Percentiles rank a stretch among this genome's conserved stretches.
Evolutionary conservation across 1,140 invertebrate species (phyloP).

Genomic region (Tenebrio molitor): DNA sequence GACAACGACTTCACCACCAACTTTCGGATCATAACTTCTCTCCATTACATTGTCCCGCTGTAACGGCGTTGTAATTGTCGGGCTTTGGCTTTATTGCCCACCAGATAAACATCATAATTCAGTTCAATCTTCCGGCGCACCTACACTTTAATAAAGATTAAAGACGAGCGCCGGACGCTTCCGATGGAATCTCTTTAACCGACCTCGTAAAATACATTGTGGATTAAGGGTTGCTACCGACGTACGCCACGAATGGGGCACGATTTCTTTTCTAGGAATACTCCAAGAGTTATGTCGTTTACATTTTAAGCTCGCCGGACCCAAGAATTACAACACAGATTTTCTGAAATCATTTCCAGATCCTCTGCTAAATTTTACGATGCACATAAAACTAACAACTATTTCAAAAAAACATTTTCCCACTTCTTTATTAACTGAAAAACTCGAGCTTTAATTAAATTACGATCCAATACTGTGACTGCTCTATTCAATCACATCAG

Average conservation of each 20-base stretch:
- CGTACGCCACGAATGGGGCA: background rate
- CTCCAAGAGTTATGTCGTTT: slow-evolving; percentile 11
- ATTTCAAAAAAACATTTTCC: no score
- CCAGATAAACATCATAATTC: slow-evolving; percentile 36
- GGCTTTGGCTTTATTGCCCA: slow-evolving; percentile 10
- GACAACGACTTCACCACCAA: background rate
- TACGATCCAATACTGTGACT: no score
- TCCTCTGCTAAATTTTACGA: no score
- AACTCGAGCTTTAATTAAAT: no score
- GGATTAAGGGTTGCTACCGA: slow-evolving; percentile 7
- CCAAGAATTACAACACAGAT: no score
- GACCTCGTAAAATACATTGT: slow-evolving; percentile 34
- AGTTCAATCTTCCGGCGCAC: slow-evolving; percentile 35
- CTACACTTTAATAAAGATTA: slow-evolving; percentile 41
- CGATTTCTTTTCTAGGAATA: slow-evolving; percentile 19
- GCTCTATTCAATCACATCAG: no score
- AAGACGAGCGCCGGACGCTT: background rate
- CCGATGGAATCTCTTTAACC: slow-evolving; percentile 23
- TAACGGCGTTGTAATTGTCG: slow-evolving; percentile 27
- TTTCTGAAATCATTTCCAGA: no score
- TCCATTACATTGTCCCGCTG: slow-evolving; percentile 21
- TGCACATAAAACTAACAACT: no score
- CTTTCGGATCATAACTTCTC: slow-evolving; percentile 22
- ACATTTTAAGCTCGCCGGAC: slow-evolving; percentile 31
- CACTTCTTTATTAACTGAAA: no score